These are phyloP conservation scores for Sebastes baramenuke DNA, from an alignment of 2,797 vertebrate species.

Conservation along the genomic window DNA sequence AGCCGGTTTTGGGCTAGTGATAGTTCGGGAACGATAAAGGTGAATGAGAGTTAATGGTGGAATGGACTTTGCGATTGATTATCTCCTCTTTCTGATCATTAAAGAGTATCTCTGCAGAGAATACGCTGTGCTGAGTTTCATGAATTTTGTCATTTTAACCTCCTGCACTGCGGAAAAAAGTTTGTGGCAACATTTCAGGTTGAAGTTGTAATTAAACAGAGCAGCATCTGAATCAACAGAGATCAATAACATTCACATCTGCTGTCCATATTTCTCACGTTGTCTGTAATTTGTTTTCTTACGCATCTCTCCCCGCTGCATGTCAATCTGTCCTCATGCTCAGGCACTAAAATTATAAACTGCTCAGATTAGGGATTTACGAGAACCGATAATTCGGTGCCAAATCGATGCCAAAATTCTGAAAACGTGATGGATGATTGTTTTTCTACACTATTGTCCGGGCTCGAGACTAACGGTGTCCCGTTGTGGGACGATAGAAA, in stretches of 20 bases:
- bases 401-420: too few relatives aligned
- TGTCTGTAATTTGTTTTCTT: slow-evolving; percentile 12
- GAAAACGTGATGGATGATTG: too few relatives aligned
- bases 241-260: slow-evolving; percentile 4
- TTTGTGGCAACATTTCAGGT: neutral
- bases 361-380: too few relatives aligned
- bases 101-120: slow-evolving; percentile 14
- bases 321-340: slow-evolving; percentile 6
- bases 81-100: slow-evolving; percentile 20
- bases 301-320: neutral
- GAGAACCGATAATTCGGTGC: too few relatives aligned
- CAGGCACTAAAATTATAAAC: neutral
- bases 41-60: neutral
- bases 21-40: slow-evolving; percentile 1
- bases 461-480: too few relatives aligned
- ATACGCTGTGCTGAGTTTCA: neutral
- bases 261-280: neutral
- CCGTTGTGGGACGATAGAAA: too few relatives aligned
- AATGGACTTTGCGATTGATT: slow-evolving; percentile 25
- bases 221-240: neutral
- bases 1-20: slow-evolving; percentile 2
- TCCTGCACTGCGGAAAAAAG: neutral
- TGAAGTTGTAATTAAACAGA: slow-evolving; percentile 12
- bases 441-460: too few relatives aligned
- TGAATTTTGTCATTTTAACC: neutral